Conservation (phyloP, 2,888 invertebrate genomes). For the Cosmia trapezina region DNA sequence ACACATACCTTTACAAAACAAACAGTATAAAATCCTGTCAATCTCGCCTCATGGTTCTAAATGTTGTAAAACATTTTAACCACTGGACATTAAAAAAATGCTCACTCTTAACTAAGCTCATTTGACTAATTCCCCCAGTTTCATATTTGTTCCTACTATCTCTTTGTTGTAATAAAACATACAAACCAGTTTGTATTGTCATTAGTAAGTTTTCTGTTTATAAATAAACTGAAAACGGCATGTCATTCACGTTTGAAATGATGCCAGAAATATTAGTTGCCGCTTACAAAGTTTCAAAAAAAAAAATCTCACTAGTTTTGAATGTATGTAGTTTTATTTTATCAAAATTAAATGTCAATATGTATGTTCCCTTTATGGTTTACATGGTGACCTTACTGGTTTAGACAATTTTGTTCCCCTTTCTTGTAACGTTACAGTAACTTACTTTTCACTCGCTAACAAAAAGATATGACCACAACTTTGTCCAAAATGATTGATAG, state of each 20-base stretch:
- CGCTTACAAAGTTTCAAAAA: constrained; percentile 1
- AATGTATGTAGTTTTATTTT: no score
- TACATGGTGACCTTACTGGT: no score
- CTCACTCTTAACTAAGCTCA: no score
- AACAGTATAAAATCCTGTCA: neutral
- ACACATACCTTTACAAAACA: no score
- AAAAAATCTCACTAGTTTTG: neutral
- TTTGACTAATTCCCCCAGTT: constrained; percentile 7
- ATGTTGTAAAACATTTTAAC: no score
- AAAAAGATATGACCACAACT: no score
- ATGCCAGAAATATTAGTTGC: constrained; percentile 27
- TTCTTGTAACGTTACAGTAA: no score
- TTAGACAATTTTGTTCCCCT: no score
- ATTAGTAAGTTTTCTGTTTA: constrained; percentile 18
- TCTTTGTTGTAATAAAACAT: constrained; percentile 1
- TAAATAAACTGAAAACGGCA: constrained; percentile 28
- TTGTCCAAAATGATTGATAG: no score
- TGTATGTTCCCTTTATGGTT: no score
- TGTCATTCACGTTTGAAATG: constrained; percentile 40
- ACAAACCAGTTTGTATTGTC: constrained; percentile 20
- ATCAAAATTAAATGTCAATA: no score
- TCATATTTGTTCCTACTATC: constrained; percentile 5
- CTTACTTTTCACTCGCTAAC: no score
- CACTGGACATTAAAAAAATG: neutral
- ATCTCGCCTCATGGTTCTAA: neutral